Base-by-base conservation (phyloP, 2,888 invertebrate species). In the Rutpela maculata region DNA sequence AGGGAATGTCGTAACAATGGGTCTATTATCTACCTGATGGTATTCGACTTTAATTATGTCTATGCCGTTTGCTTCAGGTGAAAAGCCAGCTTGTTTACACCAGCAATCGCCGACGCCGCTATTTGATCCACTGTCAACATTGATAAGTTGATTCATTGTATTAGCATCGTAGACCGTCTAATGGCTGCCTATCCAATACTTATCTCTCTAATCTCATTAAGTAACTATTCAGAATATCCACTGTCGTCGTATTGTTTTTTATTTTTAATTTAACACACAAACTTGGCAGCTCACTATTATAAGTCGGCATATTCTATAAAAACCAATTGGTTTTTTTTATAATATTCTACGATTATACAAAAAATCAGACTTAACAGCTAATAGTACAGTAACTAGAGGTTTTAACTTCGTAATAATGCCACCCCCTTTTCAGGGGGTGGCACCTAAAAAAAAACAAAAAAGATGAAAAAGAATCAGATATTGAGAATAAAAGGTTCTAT, bases 11-110 rank as follows among this genome's bases (percentile, higher is more conserved):
- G 87, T 87, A 88, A 88, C 88, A 88, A 88, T 88, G 87, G 88
- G 87, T 88, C 88, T 88, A 88, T 88, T 88, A 88, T 88, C 86
- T 88, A 87, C 87, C 87, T 88, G 88, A 88, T 85, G 87, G 87
- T 84, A 88, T 88, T 86, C 86, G 84, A 82, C 83, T 87, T 83
- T 88, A 88, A 88, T 88, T 88, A 87, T 85, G 85, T 80, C 76
- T 79, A 71, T 62, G 75, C 79, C 83, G 80, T 77, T 75, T 72
- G 74, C 68, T 77, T 72, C 75, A 75, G 74, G 79, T 73, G 79
- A 76, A 78, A 77, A 79, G 67, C 79, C 73, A 72, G 81, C 85
- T 84, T 86, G 86, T 85, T 85, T 85, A 86, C 85, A 85, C 82
- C 83, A 82, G 76, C 60, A 59, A 56, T 70, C 65, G 73, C 62